These are phyloP conservation scores for Drosophila watanabei DNA, from an alignment of 1,140 invertebrate genomes.

Conservation along the genomic window DNA sequence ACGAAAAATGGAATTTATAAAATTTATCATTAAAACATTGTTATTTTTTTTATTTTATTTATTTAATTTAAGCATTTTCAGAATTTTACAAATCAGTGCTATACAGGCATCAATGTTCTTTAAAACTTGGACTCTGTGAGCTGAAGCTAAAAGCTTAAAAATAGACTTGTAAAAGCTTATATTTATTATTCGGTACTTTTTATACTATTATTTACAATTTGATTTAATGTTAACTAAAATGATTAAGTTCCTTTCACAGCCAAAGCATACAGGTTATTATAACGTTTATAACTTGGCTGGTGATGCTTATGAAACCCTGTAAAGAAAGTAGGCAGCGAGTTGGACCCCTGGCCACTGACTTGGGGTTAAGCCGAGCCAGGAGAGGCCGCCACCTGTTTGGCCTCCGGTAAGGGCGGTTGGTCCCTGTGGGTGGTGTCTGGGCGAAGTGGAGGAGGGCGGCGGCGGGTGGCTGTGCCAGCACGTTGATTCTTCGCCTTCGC, in stretches of 20 bases:
- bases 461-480: background rate
- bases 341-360: background rate
- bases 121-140: background rate
- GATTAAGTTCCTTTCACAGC: too few species aligned
- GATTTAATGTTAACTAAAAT: background rate
- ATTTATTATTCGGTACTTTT: background rate
- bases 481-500: conserved; percentile 10
- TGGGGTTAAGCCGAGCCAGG: background rate
- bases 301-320: background rate
- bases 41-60: background rate
- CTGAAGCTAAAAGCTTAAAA: background rate
- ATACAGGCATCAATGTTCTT: background rate
- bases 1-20: background rate
- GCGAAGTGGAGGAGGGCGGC: background rate
- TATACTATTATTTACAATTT: background rate
- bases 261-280: background rate
- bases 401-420: background rate
- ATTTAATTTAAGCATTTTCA: background rate
- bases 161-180: background rate
- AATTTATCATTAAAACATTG: background rate
- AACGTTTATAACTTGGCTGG: background rate
- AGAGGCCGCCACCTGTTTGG: background rate
- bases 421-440: conserved; percentile 1
- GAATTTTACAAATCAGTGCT: background rate
- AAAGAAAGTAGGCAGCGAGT: background rate